These are phyloP conservation scores for Agrotis segetum DNA, from an alignment of 2,888 invertebrate species.

Conservation along the genomic window DNA sequence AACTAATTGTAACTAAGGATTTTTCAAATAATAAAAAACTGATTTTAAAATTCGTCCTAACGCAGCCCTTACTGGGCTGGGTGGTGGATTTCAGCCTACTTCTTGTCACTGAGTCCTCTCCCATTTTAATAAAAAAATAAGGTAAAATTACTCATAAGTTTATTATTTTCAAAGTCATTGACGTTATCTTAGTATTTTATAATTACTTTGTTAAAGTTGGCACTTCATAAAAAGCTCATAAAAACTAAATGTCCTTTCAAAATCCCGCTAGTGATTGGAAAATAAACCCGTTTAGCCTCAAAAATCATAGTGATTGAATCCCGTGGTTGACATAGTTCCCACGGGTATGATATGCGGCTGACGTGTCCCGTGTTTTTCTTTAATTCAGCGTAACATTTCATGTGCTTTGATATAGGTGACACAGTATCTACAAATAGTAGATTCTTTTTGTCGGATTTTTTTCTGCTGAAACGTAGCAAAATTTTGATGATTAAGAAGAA, in stretches of 20 bases:
- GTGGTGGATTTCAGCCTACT: no score
- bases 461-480: no score
- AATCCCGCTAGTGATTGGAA: constrained; percentile 15
- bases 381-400: constrained; percentile 27
- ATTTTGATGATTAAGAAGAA: no score
- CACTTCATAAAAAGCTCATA: neutral
- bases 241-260: neutral
- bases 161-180: no score
- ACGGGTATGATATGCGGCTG: constrained; percentile 20
- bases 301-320: constrained; percentile 26
- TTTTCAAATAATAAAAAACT: no score
- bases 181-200: no score
- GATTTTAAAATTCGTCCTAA: no score
- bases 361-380: constrained; percentile 40
- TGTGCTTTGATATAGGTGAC: constrained; percentile 13
- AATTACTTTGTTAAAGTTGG: no score
- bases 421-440: neutral
- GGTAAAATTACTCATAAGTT: no score
- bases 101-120: no score
- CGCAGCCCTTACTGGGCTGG: no score
- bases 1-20: neutral
- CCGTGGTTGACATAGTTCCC: constrained; percentile 25
- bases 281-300: constrained; percentile 16
- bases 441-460: neutral
- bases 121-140: no score